These are phyloP conservation scores for Diaprepes abbreviatus DNA, from an alignment of 2,888 invertebrate genomes.

Conservation along the genomic window DNA sequence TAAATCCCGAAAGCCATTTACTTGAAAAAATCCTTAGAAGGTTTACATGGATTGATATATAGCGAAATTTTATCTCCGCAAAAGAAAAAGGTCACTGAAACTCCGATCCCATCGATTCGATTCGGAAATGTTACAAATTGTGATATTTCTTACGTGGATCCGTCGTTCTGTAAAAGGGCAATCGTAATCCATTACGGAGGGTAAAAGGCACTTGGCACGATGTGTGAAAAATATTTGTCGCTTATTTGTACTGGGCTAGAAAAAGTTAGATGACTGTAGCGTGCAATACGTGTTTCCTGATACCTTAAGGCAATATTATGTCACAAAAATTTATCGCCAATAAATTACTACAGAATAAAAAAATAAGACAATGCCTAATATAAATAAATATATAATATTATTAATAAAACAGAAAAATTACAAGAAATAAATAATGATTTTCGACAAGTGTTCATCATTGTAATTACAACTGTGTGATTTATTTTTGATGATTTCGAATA, in stretches of 20 bases:
- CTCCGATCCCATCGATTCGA: constrained; percentile 12
- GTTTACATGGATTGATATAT: constrained; percentile 20
- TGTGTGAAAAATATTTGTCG: constrained; percentile 20
- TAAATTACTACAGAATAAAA: no score
- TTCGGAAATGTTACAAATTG: constrained; percentile 22
- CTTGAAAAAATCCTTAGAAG: constrained; percentile 7
- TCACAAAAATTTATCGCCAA: background rate
- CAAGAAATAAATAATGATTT: no score
- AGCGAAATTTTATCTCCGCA: constrained; percentile 7
- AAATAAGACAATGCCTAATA: no score
- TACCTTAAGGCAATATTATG: background rate
- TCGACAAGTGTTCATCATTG: no score
- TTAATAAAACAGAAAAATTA: no score
- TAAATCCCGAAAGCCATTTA: constrained; percentile 2
- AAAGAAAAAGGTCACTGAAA: constrained; percentile 13
- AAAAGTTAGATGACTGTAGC: background rate
- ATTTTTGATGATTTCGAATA: no score
- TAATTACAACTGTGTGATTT: no score
- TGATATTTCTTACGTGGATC: constrained; percentile 18
- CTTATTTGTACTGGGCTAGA: background rate
- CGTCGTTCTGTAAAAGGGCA: constrained; percentile 25
- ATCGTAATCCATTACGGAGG: constrained; percentile 19
- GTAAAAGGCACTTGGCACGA: constrained; percentile 29
- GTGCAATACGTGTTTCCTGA: background rate
- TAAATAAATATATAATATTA: no score